Conservation (phyloP, 1,140 invertebrate species). For the Bombus terrestris region DNA sequence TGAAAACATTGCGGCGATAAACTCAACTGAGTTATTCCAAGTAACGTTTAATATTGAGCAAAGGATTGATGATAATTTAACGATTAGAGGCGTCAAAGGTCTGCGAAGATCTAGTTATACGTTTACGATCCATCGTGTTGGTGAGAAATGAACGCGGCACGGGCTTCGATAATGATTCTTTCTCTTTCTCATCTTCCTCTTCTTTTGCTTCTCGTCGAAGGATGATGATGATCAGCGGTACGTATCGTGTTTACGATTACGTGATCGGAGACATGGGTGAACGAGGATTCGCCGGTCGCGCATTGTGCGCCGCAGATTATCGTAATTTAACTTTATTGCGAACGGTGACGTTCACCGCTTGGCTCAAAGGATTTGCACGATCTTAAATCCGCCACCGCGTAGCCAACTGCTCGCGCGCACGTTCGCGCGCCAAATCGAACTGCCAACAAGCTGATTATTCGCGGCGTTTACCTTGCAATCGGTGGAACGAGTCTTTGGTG, state of each 20-base stretch:
- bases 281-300: slow-evolving; percentile 24
- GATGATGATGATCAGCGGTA: slow-evolving; percentile 28
- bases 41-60: too few species aligned
- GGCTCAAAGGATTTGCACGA: background rate
- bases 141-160: slow-evolving; percentile 24
- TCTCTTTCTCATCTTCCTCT: background rate
- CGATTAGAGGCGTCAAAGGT: slow-evolving; percentile 18
- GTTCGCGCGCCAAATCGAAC: background rate
- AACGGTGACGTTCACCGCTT: background rate
- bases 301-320: slow-evolving; percentile 20
- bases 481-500: background rate
- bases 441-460: background rate
- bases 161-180: slow-evolving; percentile 26
- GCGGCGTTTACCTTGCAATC: background rate
- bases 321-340: slow-evolving; percentile 17
- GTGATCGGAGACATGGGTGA: slow-evolving; percentile 46
- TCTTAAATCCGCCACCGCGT: slow-evolving; percentile 17
- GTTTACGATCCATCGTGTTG: slow-evolving; percentile 29
- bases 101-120: background rate
- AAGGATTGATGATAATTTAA: slow-evolving; percentile 35
- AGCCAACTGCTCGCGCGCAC: background rate
- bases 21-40: background rate
- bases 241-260: slow-evolving; percentile 47
- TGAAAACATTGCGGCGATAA: background rate
- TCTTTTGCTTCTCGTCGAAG: background rate